Conservation (phyloP, 2,797 vertebrate genomes). For the Percopsis omiscomaycus region DNA sequence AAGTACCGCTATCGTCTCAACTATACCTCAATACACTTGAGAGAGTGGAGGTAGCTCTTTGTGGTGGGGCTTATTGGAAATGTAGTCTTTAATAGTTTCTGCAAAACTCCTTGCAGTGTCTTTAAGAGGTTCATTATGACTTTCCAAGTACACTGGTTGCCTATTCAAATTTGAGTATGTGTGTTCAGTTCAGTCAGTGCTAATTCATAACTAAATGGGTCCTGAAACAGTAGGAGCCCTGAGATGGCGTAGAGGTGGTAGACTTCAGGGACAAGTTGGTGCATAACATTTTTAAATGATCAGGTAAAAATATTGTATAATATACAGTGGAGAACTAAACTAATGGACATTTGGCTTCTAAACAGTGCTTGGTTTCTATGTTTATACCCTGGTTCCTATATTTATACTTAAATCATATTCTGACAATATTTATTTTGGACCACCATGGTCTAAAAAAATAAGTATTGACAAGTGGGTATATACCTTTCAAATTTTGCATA, state of each 20-base stretch:
- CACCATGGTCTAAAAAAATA: slow-evolving; percentile 3
- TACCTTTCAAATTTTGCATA: slow-evolving; percentile 16
- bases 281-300: slow-evolving; percentile 32
- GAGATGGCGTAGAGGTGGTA: slow-evolving; percentile 27
- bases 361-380: background rate
- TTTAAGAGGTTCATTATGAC: slow-evolving; percentile 6
- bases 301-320: slow-evolving; percentile 24
- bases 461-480: background rate
- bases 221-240: slow-evolving; percentile 33
- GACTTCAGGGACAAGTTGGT: slow-evolving; percentile 15
- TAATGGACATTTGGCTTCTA: slow-evolving; percentile 1
- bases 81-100: no score
- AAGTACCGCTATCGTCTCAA: no score
- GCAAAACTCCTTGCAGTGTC: no score
- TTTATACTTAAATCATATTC: background rate
- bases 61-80: no score
- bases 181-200: slow-evolving; percentile 18
- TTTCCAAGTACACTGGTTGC: slow-evolving; percentile 26
- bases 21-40: no score
- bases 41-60: no score
- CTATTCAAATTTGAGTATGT: slow-evolving; percentile 17
- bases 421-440: background rate
- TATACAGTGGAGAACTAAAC: slow-evolving; percentile 18
- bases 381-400: background rate
- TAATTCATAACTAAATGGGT: slow-evolving; percentile 17